These are phyloP conservation scores for Byasa hedistus DNA, from an alignment of 2,888 invertebrate species.

Conservation along the genomic window DNA sequence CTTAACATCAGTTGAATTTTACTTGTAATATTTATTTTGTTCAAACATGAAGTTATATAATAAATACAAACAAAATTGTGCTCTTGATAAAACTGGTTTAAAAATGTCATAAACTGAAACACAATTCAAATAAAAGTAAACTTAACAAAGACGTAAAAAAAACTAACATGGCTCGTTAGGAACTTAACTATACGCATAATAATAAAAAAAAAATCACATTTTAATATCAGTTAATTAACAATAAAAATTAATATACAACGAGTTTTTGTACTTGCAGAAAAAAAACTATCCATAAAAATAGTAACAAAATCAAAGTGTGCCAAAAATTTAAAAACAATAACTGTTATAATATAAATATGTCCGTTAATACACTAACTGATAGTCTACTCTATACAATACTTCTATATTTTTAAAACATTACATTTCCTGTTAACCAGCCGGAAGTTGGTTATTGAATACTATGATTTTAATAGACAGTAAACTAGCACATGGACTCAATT, in stretches of 20 bases:
- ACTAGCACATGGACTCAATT: too few species aligned
- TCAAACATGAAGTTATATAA: background rate
- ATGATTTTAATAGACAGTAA: background rate
- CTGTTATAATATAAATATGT: slow-evolving; percentile 15
- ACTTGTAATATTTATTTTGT: background rate
- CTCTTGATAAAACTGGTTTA: slow-evolving; percentile 6
- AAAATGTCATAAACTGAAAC: slow-evolving; percentile 20
- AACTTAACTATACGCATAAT: slow-evolving; percentile 43
- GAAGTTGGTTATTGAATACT: slow-evolving; percentile 4
- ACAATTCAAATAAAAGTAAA: slow-evolving; percentile 36
- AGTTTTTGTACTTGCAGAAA: slow-evolving; percentile 37
- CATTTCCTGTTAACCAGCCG: slow-evolving; percentile 5
- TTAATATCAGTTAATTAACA: slow-evolving; percentile 37
- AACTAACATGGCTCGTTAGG: slow-evolving; percentile 42
- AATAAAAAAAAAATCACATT: slow-evolving; percentile 39
- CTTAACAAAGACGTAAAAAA: slow-evolving; percentile 38
- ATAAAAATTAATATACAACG: slow-evolving; percentile 38
- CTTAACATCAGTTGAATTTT: background rate
- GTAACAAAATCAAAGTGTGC: slow-evolving; percentile 29
- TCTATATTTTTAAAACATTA: slow-evolving; percentile 19
- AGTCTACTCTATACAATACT: slow-evolving; percentile 17
- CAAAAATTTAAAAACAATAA: slow-evolving; percentile 29
- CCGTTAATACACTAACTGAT: slow-evolving; percentile 11
- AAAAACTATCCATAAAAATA: slow-evolving; percentile 27
- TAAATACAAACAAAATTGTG: slow-evolving; percentile 16